A percentile compares a stretch with the other conserved stretches of the same genome.
Evolutionary conservation across 1,140 invertebrate genomes (phyloP).

Genomic region (Neuroterus valhalla): DNA sequence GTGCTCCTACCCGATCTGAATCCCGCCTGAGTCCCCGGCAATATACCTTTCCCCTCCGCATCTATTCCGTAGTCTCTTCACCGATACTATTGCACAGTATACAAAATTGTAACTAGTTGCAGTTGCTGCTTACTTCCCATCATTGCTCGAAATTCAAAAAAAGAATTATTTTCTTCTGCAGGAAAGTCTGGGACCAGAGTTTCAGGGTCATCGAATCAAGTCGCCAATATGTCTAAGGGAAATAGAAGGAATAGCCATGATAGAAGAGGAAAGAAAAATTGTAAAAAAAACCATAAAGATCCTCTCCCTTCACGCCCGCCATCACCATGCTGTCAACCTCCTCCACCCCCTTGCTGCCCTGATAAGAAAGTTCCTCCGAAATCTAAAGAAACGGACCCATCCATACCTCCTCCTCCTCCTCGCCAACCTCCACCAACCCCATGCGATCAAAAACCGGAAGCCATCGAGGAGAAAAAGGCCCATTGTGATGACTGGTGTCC

Average conservation of each 20-base stretch:
- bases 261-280: background rate
- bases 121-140: too few relatives aligned
- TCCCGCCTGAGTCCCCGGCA: too few relatives aligned
- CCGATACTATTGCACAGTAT: too few relatives aligned
- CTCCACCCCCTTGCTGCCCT: background rate
- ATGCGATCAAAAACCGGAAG: background rate
- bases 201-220: background rate
- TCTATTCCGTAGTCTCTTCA: too few relatives aligned
- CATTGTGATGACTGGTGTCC: constrained; percentile 17
- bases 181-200: background rate
- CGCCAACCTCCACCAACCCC: background rate
- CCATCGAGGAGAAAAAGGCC: background rate
- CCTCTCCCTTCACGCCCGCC: background rate
- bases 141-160: too few relatives aligned
- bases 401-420: background rate
- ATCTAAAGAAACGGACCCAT: background rate
- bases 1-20: too few relatives aligned
- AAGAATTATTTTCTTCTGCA: background rate
- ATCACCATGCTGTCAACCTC: background rate
- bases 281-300: background rate
- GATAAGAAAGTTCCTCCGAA: background rate
- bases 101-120: too few relatives aligned
- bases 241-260: background rate
- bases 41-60: too few relatives aligned
- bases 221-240: constrained; percentile 4